Evolutionary conservation across 1,140 invertebrate genomes (phyloP).

Genomic region (Homarus americanus): DNA sequence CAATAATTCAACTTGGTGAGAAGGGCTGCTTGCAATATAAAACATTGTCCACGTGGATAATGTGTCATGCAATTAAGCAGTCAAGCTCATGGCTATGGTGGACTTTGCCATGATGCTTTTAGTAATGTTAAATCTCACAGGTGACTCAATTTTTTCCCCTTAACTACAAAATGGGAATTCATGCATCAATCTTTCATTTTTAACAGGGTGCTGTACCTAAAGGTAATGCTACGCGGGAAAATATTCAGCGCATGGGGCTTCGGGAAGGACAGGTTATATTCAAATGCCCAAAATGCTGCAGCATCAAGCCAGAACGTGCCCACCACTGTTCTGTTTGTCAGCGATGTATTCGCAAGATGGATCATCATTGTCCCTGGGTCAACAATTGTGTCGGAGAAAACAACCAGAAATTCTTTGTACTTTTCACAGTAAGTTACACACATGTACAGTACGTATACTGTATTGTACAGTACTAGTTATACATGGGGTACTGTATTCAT

Average conservation of each 20-base stretch:
- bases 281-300: constrained; percentile 99
- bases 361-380: constrained; percentile 99
- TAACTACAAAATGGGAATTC: too few relatives aligned
- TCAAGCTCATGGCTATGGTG: too few relatives aligned
- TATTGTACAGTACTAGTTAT: too few relatives aligned
- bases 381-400: constrained; percentile 99
- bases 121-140: too few relatives aligned
- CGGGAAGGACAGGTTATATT: constrained; percentile 96
- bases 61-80: too few relatives aligned
- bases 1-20: too few relatives aligned
- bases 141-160: too few relatives aligned
- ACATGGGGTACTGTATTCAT: too few relatives aligned
- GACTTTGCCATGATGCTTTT: too few relatives aligned
- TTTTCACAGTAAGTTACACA: constrained; percentile 93
- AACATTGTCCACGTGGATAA: too few relatives aligned
- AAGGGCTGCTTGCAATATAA: too few relatives aligned
- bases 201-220: constrained; percentile 94
- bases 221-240: constrained; percentile 99
- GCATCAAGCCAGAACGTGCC: constrained; percentile 98
- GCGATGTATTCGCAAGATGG: constrained; percentile 98
- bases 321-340: constrained; percentile 99
- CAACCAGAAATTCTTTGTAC: constrained; percentile 99
- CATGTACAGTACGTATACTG: not conserved
- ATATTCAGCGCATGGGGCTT: constrained; percentile 96
- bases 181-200: not conserved